Conservation (phyloP, 2,113 vertebrate genomes). For the Bubalus kerabau region DNA sequence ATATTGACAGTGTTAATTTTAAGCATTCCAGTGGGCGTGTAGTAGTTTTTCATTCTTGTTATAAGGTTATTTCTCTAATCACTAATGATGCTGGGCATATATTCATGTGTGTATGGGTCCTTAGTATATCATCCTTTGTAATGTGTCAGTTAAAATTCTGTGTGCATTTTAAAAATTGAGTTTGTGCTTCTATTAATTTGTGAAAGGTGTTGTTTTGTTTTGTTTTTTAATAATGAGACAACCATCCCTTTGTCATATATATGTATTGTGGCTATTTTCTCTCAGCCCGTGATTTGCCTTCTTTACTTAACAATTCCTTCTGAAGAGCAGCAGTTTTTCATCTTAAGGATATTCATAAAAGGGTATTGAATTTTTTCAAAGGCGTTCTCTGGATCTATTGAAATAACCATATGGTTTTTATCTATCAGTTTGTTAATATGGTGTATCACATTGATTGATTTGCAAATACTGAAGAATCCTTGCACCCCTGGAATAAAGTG, state of each 20-base stretch:
- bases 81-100: background rate
- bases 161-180: background rate
- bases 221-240: background rate
- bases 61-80: background rate
- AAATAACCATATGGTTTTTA: background rate
- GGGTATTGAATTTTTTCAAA: background rate
- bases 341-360: background rate
- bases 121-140: background rate
- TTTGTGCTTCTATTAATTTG: background rate
- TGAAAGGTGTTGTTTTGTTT: background rate
- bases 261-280: background rate
- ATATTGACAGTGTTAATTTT: background rate
- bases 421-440: background rate
- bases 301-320: background rate
- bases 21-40: background rate
- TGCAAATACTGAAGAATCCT: background rate
- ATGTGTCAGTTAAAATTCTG: background rate
- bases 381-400: background rate
- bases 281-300: background rate
- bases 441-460: background rate
- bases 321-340: background rate
- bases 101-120: background rate
- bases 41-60: background rate
- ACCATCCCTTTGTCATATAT: background rate
- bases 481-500: background rate